Percentiles rank a stretch among this genome's conserved stretches.
Conservation (phyloP, 2,888 invertebrate genomes). For the Arctia plantaginis region DNA sequence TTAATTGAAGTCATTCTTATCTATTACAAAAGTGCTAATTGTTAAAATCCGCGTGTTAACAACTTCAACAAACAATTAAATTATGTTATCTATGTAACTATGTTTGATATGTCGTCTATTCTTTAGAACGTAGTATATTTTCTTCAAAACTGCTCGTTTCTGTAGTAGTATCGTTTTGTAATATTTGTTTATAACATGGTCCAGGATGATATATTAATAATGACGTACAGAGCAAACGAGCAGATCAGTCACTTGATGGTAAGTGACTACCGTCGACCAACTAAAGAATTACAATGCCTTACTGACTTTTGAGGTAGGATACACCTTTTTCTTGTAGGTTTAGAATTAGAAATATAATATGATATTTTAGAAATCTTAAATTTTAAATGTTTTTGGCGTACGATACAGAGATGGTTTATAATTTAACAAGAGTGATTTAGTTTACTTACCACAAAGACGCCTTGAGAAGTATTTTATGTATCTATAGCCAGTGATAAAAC, state of each 20-base stretch:
- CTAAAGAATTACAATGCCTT: too few relatives aligned
- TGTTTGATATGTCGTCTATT: slow-evolving; percentile 35
- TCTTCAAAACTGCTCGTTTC: slow-evolving; percentile 18
- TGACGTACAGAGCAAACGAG: background rate
- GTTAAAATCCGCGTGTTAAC: slow-evolving; percentile 42
- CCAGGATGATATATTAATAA: background rate
- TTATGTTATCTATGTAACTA: slow-evolving; percentile 42
- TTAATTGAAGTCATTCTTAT: slow-evolving; percentile 32
- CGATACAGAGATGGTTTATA: too few relatives aligned
- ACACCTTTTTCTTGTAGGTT: too few relatives aligned
- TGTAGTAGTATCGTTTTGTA: slow-evolving; percentile 4
- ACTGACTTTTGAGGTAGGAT: too few relatives aligned
- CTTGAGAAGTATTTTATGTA: too few relatives aligned
- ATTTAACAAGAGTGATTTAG: too few relatives aligned
- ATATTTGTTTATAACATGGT: too few relatives aligned
- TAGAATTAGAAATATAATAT: too few relatives aligned
- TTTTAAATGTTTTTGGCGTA: too few relatives aligned
- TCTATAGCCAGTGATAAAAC: background rate
- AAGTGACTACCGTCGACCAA: too few relatives aligned
- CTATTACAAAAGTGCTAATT: slow-evolving; percentile 46
- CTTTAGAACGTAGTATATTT: slow-evolving; percentile 28
- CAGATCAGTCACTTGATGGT: background rate
- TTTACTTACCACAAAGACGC: too few relatives aligned
- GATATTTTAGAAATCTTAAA: too few relatives aligned
- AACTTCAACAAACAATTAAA: slow-evolving; percentile 37